phyloP scores from a whole-genome alignment of 2,113 vertebrate genomes.

The Amphiprion percula region DNA sequence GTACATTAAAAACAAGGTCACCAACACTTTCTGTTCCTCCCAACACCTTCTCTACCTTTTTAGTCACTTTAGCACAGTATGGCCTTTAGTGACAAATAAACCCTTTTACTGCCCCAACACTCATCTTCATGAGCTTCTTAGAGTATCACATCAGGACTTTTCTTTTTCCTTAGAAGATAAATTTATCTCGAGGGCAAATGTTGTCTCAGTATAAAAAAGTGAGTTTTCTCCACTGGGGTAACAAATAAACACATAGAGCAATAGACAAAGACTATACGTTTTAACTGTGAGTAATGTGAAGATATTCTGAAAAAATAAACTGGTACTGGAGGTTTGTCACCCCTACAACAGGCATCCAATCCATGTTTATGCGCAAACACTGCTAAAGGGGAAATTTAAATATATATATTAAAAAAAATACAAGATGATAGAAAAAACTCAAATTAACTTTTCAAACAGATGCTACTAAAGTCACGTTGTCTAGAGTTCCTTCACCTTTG shows the following conservation, averaged over 20 bases:
- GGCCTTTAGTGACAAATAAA: background rate
- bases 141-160: conserved; percentile 31
- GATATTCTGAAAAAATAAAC: conserved; percentile 64
- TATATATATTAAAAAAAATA: conserved; percentile 25
- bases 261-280: conserved; percentile 75
- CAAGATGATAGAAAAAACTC: conserved; percentile 23
- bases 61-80: conserved; percentile 11
- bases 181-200: conserved; percentile 61
- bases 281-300: conserved; percentile 71
- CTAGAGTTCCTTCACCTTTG: conserved; percentile 69
- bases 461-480: conserved; percentile 73
- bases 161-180: conserved; percentile 20
- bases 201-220: conserved; percentile 47
- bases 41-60: background rate
- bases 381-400: conserved; percentile 41
- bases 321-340: conserved; percentile 72
- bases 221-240: conserved; percentile 59
- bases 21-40: conserved; percentile 28
- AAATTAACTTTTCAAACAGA: conserved; percentile 68
- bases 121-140: conserved; percentile 22
- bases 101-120: conserved; percentile 2
- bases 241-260: conserved; percentile 77
- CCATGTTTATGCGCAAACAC: conserved; percentile 64
- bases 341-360: conserved; percentile 72
- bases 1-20: conserved; percentile 61